Evolutionary conservation across 2,797 vertebrate species (phyloP).

Genomic region (Spondyliosoma cantharus): DNA sequence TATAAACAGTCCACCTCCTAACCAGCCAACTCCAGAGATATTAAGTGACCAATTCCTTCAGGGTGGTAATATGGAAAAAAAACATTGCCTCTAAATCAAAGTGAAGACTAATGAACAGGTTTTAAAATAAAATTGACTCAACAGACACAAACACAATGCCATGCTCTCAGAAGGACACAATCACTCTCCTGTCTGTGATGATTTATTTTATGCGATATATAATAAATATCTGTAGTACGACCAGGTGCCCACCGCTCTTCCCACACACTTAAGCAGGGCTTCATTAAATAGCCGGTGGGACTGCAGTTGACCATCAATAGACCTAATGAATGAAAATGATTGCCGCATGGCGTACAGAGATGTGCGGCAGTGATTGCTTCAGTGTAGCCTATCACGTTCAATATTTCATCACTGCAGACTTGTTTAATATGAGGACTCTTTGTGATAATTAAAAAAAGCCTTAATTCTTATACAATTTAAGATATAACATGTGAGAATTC

Average conservation of each 20-base stretch:
- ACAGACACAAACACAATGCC: conserved; percentile 9
- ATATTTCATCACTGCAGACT: conserved; percentile 10
- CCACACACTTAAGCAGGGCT: conserved; percentile 19
- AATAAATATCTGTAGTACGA: conserved; percentile 29
- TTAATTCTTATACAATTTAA: background rate
- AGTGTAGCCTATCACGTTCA: background rate
- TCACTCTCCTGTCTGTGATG: conserved; percentile 7
- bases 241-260: conserved; percentile 23
- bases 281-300: conserved; percentile 33
- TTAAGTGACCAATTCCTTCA: conserved; percentile 4
- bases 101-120: conserved; percentile 6
- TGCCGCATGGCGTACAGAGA: conserved; percentile 13
- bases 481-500: too few relatives aligned
- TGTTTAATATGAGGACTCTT: background rate
- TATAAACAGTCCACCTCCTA: background rate
- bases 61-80: background rate
- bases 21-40: background rate
- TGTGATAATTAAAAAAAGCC: background rate
- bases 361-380: background rate
- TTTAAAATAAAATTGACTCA: background rate
- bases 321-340: conserved; percentile 39
- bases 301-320: conserved; percentile 28
- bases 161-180: conserved; percentile 21
- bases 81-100: conserved; percentile 22
- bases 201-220: conserved; percentile 37